phyloP scores from a whole-genome alignment of 2,797 vertebrate genomes.

The Sebastolobus altivelis region DNA sequence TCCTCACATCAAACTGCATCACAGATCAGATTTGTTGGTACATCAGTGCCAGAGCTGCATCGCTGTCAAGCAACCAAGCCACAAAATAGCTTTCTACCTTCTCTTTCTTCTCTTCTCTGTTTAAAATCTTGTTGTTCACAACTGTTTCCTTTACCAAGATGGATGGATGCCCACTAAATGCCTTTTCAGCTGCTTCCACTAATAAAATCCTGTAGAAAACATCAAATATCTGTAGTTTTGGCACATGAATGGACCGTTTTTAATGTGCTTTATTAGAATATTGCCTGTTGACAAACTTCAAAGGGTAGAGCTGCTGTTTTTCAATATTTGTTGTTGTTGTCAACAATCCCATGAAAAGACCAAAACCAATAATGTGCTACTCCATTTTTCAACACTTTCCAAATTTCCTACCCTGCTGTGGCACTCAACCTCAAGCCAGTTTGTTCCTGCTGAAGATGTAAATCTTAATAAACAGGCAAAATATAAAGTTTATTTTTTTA shows the following conservation, averaged over 20 bases:
- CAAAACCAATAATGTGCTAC: background rate
- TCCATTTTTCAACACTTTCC: background rate
- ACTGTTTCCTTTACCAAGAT: background rate
- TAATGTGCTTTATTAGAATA: background rate
- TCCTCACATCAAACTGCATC: constrained; percentile 56
- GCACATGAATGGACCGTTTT: background rate
- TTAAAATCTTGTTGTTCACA: background rate
- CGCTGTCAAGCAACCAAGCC: constrained; percentile 25
- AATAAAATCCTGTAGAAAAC: background rate
- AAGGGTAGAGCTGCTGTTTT: background rate
- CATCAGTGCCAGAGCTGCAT: constrained; percentile 51
- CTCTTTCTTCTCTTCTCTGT: constrained; percentile 8
- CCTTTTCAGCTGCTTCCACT: background rate
- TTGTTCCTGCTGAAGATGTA: background rate
- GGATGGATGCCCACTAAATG: background rate
- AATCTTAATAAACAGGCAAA: background rate
- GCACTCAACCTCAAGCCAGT: background rate
- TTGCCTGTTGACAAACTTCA: constrained; percentile 5
- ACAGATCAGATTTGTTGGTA: constrained; percentile 63
- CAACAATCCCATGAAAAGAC: constrained; percentile 1
- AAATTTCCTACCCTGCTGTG: background rate
- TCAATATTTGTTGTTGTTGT: background rate
- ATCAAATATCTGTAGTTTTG: background rate
- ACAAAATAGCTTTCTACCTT: constrained; percentile 22
- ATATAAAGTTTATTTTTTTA: background rate